These are phyloP conservation scores for Megalurothrips usitatus DNA, from an alignment of 2,888 invertebrate genomes.

Conservation along the genomic window DNA sequence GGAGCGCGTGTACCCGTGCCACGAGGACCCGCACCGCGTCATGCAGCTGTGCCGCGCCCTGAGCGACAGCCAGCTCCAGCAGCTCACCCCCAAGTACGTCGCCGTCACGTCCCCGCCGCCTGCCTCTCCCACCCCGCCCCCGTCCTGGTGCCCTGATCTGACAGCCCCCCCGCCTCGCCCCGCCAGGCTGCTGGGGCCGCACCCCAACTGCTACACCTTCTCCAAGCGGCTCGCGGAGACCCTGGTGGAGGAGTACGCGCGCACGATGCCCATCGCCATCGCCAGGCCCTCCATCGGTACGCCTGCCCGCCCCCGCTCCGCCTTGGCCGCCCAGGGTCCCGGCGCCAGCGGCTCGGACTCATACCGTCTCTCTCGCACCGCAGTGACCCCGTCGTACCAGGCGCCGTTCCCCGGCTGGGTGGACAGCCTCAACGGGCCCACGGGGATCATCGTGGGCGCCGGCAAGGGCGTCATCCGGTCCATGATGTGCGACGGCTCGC, in stretches of 20 bases:
- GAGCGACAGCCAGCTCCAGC: slow-evolving; percentile 38
- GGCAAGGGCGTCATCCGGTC: slow-evolving; percentile 83
- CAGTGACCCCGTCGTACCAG: slow-evolving; percentile 72
- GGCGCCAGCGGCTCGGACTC: neutral
- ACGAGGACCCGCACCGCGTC: slow-evolving; percentile 41
- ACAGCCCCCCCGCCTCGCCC: too few species aligned
- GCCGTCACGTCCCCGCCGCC: too few species aligned
- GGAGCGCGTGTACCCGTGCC: slow-evolving; percentile 41
- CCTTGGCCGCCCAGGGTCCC: too few species aligned
- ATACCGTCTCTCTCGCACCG: slow-evolving; percentile 39
- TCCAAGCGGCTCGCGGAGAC: slow-evolving; percentile 92
- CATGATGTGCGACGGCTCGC: slow-evolving; percentile 67
- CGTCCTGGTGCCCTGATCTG: too few species aligned
- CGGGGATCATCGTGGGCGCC: slow-evolving; percentile 75
- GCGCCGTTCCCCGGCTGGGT: slow-evolving; percentile 86
- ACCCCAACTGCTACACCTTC: slow-evolving; percentile 94
- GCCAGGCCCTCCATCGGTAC: slow-evolving; percentile 89
- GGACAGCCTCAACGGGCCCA: slow-evolving; percentile 86
- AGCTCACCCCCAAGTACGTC: slow-evolving; percentile 40
- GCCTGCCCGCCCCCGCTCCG: slow-evolving; percentile 38
- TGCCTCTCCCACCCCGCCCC: too few species aligned
- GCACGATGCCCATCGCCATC: slow-evolving; percentile 72
- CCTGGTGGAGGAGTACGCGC: slow-evolving; percentile 66
- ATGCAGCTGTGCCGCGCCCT: slow-evolving; percentile 36
- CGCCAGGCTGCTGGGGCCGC: slow-evolving; percentile 61